A percentile compares a stretch with the other conserved stretches of the same genome.
phyloP scores from a whole-genome alignment of 1,140 invertebrate genomes.

The Conus betulinus region DNA sequence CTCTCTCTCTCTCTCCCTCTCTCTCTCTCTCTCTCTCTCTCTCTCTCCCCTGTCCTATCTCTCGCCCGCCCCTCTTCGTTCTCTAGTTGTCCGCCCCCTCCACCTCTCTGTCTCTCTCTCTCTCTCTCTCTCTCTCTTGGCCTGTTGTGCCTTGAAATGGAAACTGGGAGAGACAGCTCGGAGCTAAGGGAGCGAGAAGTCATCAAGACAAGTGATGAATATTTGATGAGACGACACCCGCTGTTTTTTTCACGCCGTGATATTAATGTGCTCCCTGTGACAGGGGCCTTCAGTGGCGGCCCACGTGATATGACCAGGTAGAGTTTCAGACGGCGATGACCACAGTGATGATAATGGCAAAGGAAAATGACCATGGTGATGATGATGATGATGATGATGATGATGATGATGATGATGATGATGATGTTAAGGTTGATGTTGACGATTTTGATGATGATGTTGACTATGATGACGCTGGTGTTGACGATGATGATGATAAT shows the following conservation, averaged over 20 bases:
- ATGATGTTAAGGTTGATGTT: slow-evolving; percentile 6
- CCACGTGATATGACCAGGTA: slow-evolving; percentile 12
- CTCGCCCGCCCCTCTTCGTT: neutral
- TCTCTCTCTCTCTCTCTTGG: neutral
- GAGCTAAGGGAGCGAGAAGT: neutral
- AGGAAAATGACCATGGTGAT: slow-evolving; percentile 12
- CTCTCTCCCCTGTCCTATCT: neutral
- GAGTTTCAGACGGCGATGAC: slow-evolving; percentile 5
- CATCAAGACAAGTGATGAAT: neutral
- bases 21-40: neutral
- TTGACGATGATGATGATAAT: neutral
- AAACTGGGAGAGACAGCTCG: neutral
- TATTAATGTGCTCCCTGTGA: neutral
- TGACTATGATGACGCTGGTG: neutral
- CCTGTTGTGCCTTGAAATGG: neutral
- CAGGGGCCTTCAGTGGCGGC: neutral
- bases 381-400: neutral
- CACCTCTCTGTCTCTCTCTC: neutral
- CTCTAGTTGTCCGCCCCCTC: neutral
- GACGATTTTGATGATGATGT: slow-evolving; percentile 22
- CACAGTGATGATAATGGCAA: slow-evolving; percentile 22
- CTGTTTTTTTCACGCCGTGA: neutral
- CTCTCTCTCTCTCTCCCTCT: neutral
- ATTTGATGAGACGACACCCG: neutral
- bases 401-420: slow-evolving; percentile 24